phyloP scores from a whole-genome alignment of 2,113 vertebrate genomes.

The Argyrosomus japonicus region DNA sequence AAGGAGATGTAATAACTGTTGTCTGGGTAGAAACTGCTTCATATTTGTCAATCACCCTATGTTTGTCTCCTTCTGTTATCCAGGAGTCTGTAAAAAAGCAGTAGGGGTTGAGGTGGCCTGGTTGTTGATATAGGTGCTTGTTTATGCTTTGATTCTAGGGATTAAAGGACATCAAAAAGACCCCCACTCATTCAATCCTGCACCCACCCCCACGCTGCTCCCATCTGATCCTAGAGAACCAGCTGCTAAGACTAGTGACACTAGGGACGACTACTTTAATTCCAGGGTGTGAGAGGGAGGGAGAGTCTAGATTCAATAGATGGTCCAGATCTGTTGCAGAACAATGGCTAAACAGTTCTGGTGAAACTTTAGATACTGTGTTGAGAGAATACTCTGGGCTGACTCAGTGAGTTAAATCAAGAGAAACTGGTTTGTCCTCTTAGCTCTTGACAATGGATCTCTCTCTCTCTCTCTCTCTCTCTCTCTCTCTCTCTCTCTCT shows the following conservation, averaged over 20 bases:
- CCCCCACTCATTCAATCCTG: conserved; percentile 50
- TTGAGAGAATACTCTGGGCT: conserved; percentile 49
- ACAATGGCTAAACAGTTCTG: conserved; percentile 71
- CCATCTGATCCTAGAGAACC: conserved; percentile 67
- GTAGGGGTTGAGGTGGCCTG: conserved; percentile 3
- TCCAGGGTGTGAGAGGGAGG: conserved; percentile 49
- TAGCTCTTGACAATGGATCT: conserved; percentile 28
- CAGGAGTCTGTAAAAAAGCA: conserved; percentile 30
- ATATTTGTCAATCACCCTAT: conserved; percentile 8
- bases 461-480: conserved; percentile 22
- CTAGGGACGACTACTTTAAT: conserved; percentile 59
- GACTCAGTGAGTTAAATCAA: conserved; percentile 55
- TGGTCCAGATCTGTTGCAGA: conserved; percentile 40
- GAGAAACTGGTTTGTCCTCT: conserved; percentile 77
- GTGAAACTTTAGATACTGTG: conserved; percentile 69
- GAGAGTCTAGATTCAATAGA: conserved; percentile 60
- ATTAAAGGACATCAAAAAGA: conserved; percentile 80
- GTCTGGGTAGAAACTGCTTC: background rate
- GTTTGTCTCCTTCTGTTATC: background rate
- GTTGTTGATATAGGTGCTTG: conserved; percentile 49
- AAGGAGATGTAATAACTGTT: background rate
- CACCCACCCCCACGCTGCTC: conserved; percentile 34
- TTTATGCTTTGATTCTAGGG: conserved; percentile 74
- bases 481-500: background rate
- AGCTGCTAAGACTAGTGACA: conserved; percentile 67